Evolutionary conservation across 1,140 invertebrate species (phyloP).

Genomic region (Bombus confusus): DNA sequence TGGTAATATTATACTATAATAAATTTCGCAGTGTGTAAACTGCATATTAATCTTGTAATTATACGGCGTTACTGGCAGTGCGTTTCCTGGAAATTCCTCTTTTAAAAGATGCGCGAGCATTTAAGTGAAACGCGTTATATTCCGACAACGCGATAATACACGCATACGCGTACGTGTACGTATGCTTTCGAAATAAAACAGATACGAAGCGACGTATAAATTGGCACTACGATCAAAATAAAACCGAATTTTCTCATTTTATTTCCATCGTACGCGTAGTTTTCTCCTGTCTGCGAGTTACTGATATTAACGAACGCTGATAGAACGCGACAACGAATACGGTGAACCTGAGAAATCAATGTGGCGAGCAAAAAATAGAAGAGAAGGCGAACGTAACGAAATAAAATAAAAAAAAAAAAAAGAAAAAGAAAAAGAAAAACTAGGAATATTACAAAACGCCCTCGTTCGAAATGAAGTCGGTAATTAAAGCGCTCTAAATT

Average conservation of each 20-base stretch:
- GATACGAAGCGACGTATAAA: not conserved
- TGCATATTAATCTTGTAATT: not conserved
- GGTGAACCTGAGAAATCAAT: no score
- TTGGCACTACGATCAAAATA: not conserved
- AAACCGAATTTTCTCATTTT: not conserved
- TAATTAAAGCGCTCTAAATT: conserved; percentile 20
- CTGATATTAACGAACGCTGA: no score
- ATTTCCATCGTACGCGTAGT: not conserved
- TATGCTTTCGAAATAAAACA: not conserved
- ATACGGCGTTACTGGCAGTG: not conserved
- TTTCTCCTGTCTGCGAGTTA: no score
- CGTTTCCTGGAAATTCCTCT: not conserved
- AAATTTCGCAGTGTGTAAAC: not conserved
- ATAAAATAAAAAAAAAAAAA: not conserved
- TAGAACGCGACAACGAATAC: no score
- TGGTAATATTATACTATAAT: not conserved
- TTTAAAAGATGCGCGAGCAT: not conserved
- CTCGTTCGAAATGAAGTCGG: not conserved
- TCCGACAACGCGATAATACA: not conserved
- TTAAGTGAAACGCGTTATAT: not conserved
- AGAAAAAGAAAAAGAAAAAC: no score
- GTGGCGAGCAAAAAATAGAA: no score
- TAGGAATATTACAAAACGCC: not conserved
- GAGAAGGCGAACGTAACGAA: no score
- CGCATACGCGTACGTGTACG: no score